Evolutionary conservation across 1,140 invertebrate genomes (phyloP), one percentile per base, ranked within the genome.

Genomic region (Drosophila tsacasi): DNA sequence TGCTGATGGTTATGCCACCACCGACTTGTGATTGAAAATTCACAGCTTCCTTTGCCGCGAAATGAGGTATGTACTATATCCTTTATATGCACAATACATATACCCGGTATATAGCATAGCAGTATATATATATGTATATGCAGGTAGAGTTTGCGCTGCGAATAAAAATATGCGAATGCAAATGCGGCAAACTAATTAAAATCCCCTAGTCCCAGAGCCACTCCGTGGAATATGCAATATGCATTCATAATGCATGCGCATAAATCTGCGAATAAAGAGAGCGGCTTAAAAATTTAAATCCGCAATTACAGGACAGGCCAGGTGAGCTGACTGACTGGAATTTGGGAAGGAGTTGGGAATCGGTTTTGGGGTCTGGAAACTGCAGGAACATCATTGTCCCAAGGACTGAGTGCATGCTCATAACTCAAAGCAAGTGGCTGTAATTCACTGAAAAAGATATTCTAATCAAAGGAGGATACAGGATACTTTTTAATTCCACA

Each of bases 211-310:
- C 63, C 65, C 50, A 35, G 21, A 37, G 44, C 42, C 17, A 35
- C 32, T 40, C 27, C 30, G 37, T n/a, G 30, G 69, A 58, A 69
- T 74, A 77, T 74, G 49, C 62, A 65, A 63, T 63, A 63, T 63
- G 68, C 67, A 81, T 83, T 67, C 75, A 89, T 83, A 87, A 89
- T 87, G 67, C 73, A 87, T 89, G 80, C 64, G 68, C 76, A 89
- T 86, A 86, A 86, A 89, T 86, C 80, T 73, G 46, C 40, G 75
- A 76, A 74, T 80, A 80, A 89, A 81, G 35, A 75, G 81, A 63
- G 49, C 50, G 64, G 83, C 80, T 89, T 89, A 89, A 86, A 86
- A 68, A 87, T 87, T 79, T 67, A 87, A 86, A 86, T 83, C 59
- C 62, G 71, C 83, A 86, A 86, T 87, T 86, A 86, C 55, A 63